Conservation (phyloP, 2,113 vertebrate genomes). For the Axis porcinus region DNA sequence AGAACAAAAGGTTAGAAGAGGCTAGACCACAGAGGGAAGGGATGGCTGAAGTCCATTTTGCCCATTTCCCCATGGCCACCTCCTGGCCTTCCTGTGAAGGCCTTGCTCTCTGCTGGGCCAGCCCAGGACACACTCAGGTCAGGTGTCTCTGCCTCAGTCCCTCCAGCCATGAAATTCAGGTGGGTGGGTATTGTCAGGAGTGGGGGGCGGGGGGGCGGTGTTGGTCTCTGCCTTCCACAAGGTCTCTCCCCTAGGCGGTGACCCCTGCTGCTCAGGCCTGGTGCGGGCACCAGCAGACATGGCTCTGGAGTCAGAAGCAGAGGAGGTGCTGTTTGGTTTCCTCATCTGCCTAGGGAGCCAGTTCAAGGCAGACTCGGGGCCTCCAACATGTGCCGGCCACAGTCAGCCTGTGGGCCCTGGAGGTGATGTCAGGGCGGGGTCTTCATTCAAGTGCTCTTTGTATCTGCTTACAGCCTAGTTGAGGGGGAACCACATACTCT, state of each 20-base stretch:
- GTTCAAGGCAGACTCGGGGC: background rate
- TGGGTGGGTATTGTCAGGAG: background rate
- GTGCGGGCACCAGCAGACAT: fast-evolving
- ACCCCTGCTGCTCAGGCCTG: background rate
- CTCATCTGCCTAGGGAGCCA: background rate
- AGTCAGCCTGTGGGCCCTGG: background rate
- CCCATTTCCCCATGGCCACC: background rate
- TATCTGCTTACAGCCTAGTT: background rate
- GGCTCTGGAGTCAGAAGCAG: background rate
- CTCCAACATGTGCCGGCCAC: background rate
- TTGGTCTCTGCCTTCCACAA: background rate
- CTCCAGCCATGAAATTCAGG: background rate
- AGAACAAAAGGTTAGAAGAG: background rate
- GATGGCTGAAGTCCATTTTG: background rate
- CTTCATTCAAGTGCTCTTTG: too few relatives aligned
- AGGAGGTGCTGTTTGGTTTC: background rate
- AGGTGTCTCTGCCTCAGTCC: background rate
- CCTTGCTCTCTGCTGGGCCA: background rate
- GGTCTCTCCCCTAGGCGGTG: background rate
- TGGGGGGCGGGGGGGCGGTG: fast-evolving
- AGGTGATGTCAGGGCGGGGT: background rate
- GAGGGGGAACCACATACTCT: background rate
- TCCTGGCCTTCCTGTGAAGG: background rate
- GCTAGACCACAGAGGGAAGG: background rate
- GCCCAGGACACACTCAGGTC: background rate